These are phyloP conservation scores for Apamea anceps DNA, from an alignment of 2,888 invertebrate genomes.

Conservation along the genomic window DNA sequence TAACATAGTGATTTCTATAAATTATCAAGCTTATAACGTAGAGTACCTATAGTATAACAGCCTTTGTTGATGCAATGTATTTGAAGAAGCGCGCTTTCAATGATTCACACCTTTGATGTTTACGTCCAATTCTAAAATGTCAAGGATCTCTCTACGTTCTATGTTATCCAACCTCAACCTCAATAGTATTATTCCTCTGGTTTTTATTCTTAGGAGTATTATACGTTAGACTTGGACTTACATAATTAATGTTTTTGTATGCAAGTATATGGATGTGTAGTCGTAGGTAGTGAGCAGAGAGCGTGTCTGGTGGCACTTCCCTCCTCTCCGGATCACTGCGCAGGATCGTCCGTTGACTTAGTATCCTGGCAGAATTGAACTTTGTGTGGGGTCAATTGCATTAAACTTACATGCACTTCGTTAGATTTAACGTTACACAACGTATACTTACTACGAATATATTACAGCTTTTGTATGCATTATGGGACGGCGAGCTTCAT, in stretches of 20 bases:
- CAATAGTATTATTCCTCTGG: slow-evolving; percentile 34
- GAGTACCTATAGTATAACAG: slow-evolving; percentile 7
- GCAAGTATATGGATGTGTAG: slow-evolving; percentile 30
- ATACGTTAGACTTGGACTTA: slow-evolving; percentile 23
- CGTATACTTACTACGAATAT: slow-evolving; percentile 31
- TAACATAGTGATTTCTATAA: slow-evolving; percentile 18
- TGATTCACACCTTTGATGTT: slow-evolving; percentile 63
- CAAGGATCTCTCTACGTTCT: slow-evolving; percentile 60
- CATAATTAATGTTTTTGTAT: slow-evolving; percentile 28
- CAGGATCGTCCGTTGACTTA: slow-evolving; percentile 76
- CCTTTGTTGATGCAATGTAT: slow-evolving; percentile 55
- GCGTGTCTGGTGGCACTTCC: slow-evolving; percentile 77
- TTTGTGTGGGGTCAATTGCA: slow-evolving; percentile 71
- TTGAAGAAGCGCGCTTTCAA: slow-evolving; percentile 57
- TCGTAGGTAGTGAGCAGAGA: slow-evolving; percentile 68
- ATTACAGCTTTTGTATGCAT: slow-evolving; percentile 14
- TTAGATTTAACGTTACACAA: slow-evolving; percentile 49
- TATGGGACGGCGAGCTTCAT: slow-evolving; percentile 23
- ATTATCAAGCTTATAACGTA: slow-evolving; percentile 19
- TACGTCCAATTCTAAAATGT: slow-evolving; percentile 57
- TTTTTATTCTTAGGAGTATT: slow-evolving; percentile 20
- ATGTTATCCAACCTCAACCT: slow-evolving; percentile 58
- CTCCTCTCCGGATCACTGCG: slow-evolving; percentile 77
- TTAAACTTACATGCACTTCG: slow-evolving; percentile 64
- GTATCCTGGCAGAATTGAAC: slow-evolving; percentile 70